Base-by-base conservation (phyloP, 2,797 vertebrate genomes). In the Rhinella marina region DNA sequence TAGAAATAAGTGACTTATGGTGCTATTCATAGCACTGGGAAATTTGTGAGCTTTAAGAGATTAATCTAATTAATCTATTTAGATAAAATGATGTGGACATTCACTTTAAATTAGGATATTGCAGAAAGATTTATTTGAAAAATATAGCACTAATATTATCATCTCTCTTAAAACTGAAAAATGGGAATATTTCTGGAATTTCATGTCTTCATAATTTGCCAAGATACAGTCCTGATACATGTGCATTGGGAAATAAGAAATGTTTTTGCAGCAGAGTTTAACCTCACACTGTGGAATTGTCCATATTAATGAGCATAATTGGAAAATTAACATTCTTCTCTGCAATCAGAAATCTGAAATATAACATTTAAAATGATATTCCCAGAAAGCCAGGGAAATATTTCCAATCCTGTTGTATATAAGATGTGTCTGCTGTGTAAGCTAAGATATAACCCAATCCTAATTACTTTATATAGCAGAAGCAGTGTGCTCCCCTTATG, bases 281-380 rank as follows among this genome's bases (percentile, higher is more conserved):
- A 85, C 73, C 70, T 88, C 78, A 81, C 81, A 41, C 75, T 68
- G 56, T 81, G 82, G 66, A 84, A 81, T 76, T 88, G 73, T 86
- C 59, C 76, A 57, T 88, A 70, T 86, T 80, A 81, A 88, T 83
- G 86, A 79, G 86, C 87, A 80, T 80, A 70, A 88, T 57, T 85
- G 76, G 50, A 57, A 85, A 85, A 81, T 85, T 81, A 80, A 52
- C 82, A 85, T 85, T 73, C 52, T 59, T 73, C 13, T 81, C 25
- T 73, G 64, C 77, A 81, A 85, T 85, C 87, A 81, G 66, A n/a
- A 88, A 81, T 14, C 64, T 81, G 25, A 84, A 72, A 54, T 41
- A 79, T 12, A 61, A 78, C 84, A 70, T 61, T 70, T 64, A 25
- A 85, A 13, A 83, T 81, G 68, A 88, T 85, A 88, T 88, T 79